Conservation (phyloP, 2,888 invertebrate genomes). For the Chloroclystis v-ata region DNA sequence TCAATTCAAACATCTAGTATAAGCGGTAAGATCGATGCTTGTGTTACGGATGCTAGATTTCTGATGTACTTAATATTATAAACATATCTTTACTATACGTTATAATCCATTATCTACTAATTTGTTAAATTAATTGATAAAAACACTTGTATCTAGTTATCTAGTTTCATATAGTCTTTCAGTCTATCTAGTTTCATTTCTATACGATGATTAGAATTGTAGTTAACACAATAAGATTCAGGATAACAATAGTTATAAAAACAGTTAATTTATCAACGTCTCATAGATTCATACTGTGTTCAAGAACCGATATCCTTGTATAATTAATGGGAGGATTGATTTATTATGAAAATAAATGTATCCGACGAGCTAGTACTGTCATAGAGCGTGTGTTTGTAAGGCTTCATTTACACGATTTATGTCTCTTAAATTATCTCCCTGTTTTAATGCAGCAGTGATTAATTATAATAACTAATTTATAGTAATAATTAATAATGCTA, state of each 20-base stretch:
- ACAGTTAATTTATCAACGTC: conserved; percentile 31
- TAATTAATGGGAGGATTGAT: conserved; percentile 49
- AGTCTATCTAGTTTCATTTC: conserved; percentile 6
- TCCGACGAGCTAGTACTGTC: conserved; percentile 28
- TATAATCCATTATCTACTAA: too few relatives aligned
- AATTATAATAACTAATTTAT: too few relatives aligned
- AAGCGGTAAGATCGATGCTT: too few relatives aligned
- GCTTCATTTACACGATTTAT: not conserved
- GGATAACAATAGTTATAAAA: conserved; percentile 20
- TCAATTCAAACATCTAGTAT: too few relatives aligned
- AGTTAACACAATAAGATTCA: conserved; percentile 13
- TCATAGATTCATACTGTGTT: conserved; percentile 27
- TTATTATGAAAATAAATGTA: conserved; percentile 47
- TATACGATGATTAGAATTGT: not conserved
- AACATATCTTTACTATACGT: too few relatives aligned
- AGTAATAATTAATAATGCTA: too few relatives aligned
- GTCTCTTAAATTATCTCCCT: not conserved
- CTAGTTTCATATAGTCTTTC: too few relatives aligned
- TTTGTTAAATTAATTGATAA: too few relatives aligned
- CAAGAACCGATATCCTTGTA: conserved; percentile 32
- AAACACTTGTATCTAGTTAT: too few relatives aligned
- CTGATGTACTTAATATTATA: too few relatives aligned
- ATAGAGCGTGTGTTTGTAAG: conserved; percentile 20
- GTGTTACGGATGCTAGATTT: too few relatives aligned
- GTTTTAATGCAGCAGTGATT: too few relatives aligned